Percentiles rank a stretch among this genome's conserved stretches.
Evolutionary conservation across 2,888 invertebrate species (phyloP).

Genomic region (Ennomos quercinarius): DNA sequence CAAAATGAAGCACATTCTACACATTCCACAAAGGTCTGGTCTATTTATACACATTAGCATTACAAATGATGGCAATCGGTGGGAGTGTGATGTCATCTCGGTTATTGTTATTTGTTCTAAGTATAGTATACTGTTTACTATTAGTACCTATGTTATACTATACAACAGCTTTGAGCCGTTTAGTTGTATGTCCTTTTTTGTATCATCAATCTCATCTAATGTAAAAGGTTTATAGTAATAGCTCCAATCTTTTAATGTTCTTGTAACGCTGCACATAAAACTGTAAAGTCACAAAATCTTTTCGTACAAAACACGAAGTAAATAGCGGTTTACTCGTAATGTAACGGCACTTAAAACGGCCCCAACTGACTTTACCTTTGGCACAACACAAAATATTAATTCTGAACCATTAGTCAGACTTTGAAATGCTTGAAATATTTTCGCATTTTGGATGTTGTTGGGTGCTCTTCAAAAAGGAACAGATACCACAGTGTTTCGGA

Average conservation of each 20-base stretch:
- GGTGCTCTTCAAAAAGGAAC: not conserved
- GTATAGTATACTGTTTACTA: too few species aligned
- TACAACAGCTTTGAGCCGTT: too few species aligned
- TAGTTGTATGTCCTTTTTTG: too few species aligned
- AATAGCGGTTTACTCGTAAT: too few species aligned
- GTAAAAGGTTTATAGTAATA: too few species aligned
- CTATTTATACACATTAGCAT: slow-evolving; percentile 3
- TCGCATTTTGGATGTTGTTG: not conserved
- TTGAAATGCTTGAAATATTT: not conserved
- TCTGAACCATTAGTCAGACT: not conserved
- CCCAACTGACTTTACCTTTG: not conserved
- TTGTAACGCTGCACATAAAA: too few species aligned
- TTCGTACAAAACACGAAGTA: too few species aligned
- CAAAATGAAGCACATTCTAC: slow-evolving; percentile 11
- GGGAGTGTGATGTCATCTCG: slow-evolving; percentile 18
- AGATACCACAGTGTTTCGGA: not conserved
- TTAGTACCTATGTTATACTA: too few species aligned
- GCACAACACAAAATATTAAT: not conserved
- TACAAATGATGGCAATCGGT: slow-evolving; percentile 8
- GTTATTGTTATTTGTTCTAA: not conserved
- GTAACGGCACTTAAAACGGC: not conserved
- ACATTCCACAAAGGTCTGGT: slow-evolving; percentile 12
- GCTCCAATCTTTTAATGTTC: too few species aligned
- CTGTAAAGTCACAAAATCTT: too few species aligned
- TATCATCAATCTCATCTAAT: too few species aligned